Evolutionary conservation across 2,888 invertebrate genomes (phyloP).

Genomic region (Unio delphinus): DNA sequence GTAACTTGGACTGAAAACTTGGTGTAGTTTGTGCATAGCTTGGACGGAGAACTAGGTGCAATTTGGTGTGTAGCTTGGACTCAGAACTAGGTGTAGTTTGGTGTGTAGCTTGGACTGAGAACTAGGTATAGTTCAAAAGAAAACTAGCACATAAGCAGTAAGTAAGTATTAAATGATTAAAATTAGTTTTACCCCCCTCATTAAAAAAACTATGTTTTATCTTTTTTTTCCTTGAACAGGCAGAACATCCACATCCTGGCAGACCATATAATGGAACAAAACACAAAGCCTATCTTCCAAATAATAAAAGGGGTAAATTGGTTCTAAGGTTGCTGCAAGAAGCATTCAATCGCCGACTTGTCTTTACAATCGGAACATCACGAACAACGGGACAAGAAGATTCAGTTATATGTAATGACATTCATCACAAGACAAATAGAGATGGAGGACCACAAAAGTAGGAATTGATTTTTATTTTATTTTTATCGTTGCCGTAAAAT

Average conservation of each 20-base stretch:
- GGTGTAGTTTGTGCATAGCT: too few species aligned
- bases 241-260: conserved; percentile 51
- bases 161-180: too few species aligned
- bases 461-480: not conserved
- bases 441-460: conserved; percentile 36
- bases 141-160: too few species aligned
- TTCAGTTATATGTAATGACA: conserved; percentile 49
- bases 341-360: conserved; percentile 45
- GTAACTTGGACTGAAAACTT: too few species aligned
- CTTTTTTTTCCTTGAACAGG: conserved; percentile 8
- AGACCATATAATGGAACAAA: conserved; percentile 38
- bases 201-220: too few species aligned
- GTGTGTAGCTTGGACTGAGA: too few species aligned
- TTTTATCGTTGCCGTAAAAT: too few species aligned
- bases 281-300: conserved; percentile 50
- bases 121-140: too few species aligned
- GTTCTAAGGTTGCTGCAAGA: conserved; percentile 37
- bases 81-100: too few species aligned
- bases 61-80: too few species aligned
- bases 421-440: conserved; percentile 45
- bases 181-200: too few species aligned
- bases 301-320: conserved; percentile 42
- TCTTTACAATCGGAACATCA: conserved; percentile 57
- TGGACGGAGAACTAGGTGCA: too few species aligned
- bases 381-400: conserved; percentile 52